These are phyloP conservation scores for Falco punctatus DNA, from an alignment of 2,113 vertebrate species.

Conservation along the genomic window DNA sequence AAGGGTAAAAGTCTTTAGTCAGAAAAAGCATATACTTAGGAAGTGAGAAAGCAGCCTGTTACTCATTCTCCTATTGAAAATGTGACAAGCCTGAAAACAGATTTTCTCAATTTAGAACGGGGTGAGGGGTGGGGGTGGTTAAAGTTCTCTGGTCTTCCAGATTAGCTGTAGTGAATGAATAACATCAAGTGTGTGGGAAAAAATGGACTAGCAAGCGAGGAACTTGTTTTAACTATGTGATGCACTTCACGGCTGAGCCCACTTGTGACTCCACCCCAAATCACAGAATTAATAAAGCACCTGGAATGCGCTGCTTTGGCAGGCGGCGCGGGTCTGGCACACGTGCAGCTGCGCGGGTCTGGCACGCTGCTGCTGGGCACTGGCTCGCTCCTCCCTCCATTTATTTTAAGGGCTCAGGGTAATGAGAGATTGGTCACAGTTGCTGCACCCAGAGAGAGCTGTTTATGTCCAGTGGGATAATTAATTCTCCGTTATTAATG, in stretches of 20 bases:
- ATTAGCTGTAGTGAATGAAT: constrained; percentile 31
- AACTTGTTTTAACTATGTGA: constrained; percentile 8
- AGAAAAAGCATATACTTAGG: background rate
- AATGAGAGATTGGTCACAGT: constrained; percentile 52
- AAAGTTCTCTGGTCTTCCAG: constrained; percentile 13
- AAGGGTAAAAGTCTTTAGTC: background rate
- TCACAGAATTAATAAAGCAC: background rate
- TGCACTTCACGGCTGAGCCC: background rate
- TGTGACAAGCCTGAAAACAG: constrained; percentile 23
- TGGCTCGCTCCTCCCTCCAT: background rate
- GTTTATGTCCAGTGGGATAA: background rate
- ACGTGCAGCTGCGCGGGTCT: background rate
- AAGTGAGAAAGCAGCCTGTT: constrained; percentile 32
- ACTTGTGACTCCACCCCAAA: background rate
- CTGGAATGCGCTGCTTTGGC: constrained; percentile 32
- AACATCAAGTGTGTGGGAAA: constrained; percentile 18
- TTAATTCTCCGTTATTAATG: background rate
- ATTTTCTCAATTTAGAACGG: background rate
- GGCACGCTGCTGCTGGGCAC: background rate
- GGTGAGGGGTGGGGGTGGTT: background rate
- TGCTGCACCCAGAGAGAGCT: constrained; percentile 18
- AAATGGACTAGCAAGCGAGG: background rate
- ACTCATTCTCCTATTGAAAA: constrained; percentile 12
- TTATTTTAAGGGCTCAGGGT: constrained; percentile 26
- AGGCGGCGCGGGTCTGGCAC: background rate